Conservation (phyloP, 2,797 vertebrate genomes). For the Lophotriccus pileatus region DNA sequence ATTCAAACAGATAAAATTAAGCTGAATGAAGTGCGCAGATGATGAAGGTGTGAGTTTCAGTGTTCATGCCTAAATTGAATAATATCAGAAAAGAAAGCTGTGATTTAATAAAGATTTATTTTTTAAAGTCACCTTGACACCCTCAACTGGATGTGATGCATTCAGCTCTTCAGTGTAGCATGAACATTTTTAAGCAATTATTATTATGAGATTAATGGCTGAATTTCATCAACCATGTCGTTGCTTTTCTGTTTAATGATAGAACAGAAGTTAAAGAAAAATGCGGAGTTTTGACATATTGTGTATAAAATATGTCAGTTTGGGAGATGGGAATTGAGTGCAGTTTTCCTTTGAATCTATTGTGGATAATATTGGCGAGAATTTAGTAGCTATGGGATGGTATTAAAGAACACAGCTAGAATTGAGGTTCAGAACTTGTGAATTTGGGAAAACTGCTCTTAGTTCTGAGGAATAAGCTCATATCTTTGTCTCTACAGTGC, state of each 20-base stretch:
- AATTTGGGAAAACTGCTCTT: constrained; percentile 27
- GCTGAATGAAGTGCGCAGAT: constrained; percentile 39
- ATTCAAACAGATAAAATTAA: constrained; percentile 42
- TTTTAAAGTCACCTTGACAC: constrained; percentile 40
- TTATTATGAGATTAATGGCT: constrained; percentile 66
- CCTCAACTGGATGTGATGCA: constrained; percentile 19
- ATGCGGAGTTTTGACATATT: constrained; percentile 56
- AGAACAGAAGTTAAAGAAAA: constrained; percentile 59
- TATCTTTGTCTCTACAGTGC: not conserved
- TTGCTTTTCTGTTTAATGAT: constrained; percentile 62
- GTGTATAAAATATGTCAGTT: constrained; percentile 32
- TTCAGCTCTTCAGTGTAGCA: constrained; percentile 53
- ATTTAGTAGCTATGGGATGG: not conserved
- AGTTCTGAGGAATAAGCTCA: not conserved
- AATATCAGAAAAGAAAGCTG: constrained; percentile 39
- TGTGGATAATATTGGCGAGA: not conserved
- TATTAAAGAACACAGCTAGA: not conserved
- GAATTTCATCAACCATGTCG: constrained; percentile 49
- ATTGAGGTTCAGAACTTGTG: not conserved
- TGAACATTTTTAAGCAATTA: constrained; percentile 66
- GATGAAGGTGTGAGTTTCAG: constrained; percentile 23
- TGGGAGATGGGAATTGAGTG: not conserved
- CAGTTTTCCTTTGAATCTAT: constrained; percentile 28
- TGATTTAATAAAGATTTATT: constrained; percentile 49
- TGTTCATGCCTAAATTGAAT: constrained; percentile 28